These are phyloP conservation scores for Campoletis sonorensis DNA, from an alignment of 1,140 invertebrate species.

Conservation along the genomic window DNA sequence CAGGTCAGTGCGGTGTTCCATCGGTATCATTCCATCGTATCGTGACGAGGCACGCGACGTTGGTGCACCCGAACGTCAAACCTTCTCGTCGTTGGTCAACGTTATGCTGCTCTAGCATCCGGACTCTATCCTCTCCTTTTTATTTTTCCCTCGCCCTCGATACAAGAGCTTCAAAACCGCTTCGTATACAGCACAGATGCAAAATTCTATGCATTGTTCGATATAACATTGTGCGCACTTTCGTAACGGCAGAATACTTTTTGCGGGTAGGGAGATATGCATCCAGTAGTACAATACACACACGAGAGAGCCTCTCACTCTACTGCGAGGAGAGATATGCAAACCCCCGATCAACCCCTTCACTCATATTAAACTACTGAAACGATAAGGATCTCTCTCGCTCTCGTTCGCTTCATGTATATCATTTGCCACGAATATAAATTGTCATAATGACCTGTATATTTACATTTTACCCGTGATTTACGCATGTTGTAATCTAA, in stretches of 20 bases:
- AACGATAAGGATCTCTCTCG: constrained; percentile 38
- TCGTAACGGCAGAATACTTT: constrained; percentile 2
- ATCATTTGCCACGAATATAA: constrained; percentile 28
- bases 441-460: constrained; percentile 15
- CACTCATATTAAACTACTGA: constrained; percentile 24
- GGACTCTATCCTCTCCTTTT: background rate
- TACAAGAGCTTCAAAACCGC: constrained; percentile 8
- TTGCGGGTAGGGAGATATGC: constrained; percentile 10
- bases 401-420: background rate
- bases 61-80: constrained; percentile 58
- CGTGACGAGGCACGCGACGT: constrained; percentile 62
- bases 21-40: constrained; percentile 61
- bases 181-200: background rate
- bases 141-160: background rate
- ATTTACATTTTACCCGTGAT: constrained; percentile 17
- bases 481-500: constrained; percentile 16
- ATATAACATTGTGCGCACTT: background rate
- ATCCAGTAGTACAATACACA: background rate
- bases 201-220: constrained; percentile 30
- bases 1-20: constrained; percentile 56
- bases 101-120: constrained; percentile 4
- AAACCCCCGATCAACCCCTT: background rate
- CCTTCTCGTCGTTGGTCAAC: constrained; percentile 6
- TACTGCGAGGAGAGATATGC: background rate
- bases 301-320: background rate